phyloP scores from a whole-genome alignment of 2,113 vertebrate species.

The Vulpes vulpes region DNA sequence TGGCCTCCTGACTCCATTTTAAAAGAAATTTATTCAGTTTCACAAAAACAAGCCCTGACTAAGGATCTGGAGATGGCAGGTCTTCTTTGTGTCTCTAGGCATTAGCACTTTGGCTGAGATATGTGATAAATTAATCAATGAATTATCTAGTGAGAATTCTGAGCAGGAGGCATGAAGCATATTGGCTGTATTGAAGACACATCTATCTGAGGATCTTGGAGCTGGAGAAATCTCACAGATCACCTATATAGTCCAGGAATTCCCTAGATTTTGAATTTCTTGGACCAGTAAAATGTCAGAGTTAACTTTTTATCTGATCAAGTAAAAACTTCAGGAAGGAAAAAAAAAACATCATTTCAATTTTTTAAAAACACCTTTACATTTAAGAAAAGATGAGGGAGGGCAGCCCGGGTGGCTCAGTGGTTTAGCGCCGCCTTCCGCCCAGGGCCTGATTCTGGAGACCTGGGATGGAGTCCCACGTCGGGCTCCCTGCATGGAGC shows the following conservation, averaged over 20 bases:
- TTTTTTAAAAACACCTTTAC: neutral
- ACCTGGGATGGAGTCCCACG: no score
- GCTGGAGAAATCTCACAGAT: neutral
- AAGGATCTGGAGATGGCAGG: neutral
- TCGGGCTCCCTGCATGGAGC: no score
- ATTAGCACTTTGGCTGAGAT: neutral
- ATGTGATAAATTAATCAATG: neutral
- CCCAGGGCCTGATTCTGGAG: no score
- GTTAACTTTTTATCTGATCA: neutral
- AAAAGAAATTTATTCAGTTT: neutral
- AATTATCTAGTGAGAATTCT: neutral
- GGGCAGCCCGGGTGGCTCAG: no score
- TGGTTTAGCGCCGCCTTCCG: no score
- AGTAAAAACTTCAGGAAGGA: neutral
- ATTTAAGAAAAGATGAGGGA: neutral
- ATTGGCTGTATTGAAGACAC: neutral
- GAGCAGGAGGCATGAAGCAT: neutral
- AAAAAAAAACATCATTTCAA: neutral
- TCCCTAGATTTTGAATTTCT: neutral
- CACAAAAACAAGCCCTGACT: neutral
- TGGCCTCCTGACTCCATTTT: neutral
- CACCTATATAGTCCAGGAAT: neutral
- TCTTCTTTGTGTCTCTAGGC: neutral
- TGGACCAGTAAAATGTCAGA: neutral
- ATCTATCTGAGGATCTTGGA: neutral